A percentile compares a stretch with the other conserved stretches of the same genome.
Conservation (phyloP, 1,140 invertebrate species). For the Bombus superbus region DNA sequence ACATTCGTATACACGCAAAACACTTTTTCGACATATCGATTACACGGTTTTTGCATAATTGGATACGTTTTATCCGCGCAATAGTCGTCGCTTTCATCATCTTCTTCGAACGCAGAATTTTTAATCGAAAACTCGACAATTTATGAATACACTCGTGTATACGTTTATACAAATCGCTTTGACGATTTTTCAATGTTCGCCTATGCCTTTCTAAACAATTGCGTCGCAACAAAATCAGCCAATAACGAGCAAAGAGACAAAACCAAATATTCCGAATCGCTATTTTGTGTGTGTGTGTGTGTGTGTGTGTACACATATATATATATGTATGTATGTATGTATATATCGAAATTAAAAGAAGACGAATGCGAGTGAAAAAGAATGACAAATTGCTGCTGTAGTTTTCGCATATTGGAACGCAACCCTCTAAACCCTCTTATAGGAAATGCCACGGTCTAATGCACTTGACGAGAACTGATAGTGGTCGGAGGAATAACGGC, state of each 20-base stretch:
- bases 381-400: not conserved
- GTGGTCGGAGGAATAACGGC: slow-evolving; percentile 20
- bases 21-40: no score
- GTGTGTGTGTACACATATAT: no score
- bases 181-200: not conserved
- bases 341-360: not conserved
- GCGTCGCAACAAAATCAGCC: no score
- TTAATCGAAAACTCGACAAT: not conserved
- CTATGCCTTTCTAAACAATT: no score
- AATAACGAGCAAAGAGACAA: not conserved
- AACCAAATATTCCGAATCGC: not conserved
- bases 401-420: not conserved
- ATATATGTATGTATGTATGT: no score
- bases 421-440: not conserved
- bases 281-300: no score
- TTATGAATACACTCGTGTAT: not conserved
- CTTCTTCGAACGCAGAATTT: no score
- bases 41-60: no score
- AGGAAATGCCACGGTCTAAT: slow-evolving; percentile 31
- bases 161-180: no score
- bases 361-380: not conserved
- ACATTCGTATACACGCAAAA: no score
- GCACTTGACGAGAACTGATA: slow-evolving; percentile 34
- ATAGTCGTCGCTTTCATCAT: no score
- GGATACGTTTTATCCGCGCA: no score